phyloP scores from a whole-genome alignment of 1,140 invertebrate genomes.

The Steinernema feltiae region DNA sequence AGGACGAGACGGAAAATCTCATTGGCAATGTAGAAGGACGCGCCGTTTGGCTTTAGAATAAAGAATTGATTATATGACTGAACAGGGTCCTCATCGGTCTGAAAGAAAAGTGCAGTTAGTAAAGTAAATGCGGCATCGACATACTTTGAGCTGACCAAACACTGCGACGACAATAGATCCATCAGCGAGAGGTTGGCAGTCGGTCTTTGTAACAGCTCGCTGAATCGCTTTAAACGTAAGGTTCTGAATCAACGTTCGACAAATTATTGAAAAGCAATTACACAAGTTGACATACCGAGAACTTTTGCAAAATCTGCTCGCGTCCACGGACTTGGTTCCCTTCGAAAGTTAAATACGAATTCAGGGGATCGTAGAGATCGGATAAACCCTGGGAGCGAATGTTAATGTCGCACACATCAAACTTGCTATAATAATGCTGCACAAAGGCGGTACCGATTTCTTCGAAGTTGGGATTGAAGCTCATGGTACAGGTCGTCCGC shows the following conservation, averaged over 20 bases:
- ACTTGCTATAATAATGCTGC: constrained; percentile 53
- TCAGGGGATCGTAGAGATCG: constrained; percentile 50
- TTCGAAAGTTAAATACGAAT: constrained; percentile 57
- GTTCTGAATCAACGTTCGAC: constrained; percentile 35
- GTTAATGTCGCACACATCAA: constrained; percentile 40
- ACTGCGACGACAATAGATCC: constrained; percentile 55
- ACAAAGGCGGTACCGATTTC: constrained; percentile 46
- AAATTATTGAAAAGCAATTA: constrained; percentile 9
- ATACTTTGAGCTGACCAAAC: constrained; percentile 55
- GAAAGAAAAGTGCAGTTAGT: constrained; percentile 20
- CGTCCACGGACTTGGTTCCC: constrained; percentile 50
- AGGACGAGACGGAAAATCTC: constrained; percentile 58
- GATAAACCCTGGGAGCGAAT: constrained; percentile 37
- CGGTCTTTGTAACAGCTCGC: constrained; percentile 54
- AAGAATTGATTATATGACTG: constrained; percentile 55
- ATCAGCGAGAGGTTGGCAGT: constrained; percentile 54
- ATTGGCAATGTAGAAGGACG: constrained; percentile 55
- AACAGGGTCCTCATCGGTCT: constrained; percentile 56
- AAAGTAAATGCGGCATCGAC: constrained; percentile 15
- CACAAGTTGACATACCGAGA: constrained; percentile 35
- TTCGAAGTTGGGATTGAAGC: constrained; percentile 49
- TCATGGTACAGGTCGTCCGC: constrained; percentile 18
- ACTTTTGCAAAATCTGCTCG: constrained; percentile 53
- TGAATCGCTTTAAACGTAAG: constrained; percentile 51
- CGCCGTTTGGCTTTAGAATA: constrained; percentile 51